Conservation (phyloP, 2,797 vertebrate species). For the Apogon hyalosoma region DNA sequence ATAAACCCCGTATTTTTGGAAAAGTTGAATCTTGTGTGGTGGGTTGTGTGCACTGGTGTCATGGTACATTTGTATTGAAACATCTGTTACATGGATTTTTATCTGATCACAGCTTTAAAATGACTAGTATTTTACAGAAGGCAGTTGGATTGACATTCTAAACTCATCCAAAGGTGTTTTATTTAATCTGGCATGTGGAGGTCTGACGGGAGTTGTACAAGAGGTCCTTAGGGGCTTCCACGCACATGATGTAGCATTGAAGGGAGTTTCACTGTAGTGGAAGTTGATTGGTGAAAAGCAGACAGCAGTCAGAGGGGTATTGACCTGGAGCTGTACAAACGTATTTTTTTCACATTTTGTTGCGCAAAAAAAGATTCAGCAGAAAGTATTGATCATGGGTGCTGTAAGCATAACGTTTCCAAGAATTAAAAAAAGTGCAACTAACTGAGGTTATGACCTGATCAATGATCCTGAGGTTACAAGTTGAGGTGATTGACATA, state of each 20-base stretch:
- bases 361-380: constrained; percentile 64
- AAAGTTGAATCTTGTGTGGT: constrained; percentile 65
- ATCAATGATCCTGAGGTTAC: constrained; percentile 40
- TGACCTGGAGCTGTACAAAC: constrained; percentile 79
- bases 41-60: constrained; percentile 34
- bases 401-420: constrained; percentile 52
- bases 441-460: constrained; percentile 34
- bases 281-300: constrained; percentile 74
- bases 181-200: no score
- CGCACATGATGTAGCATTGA: constrained; percentile 20
- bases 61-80: neutral
- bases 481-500: constrained; percentile 16
- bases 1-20: constrained; percentile 94
- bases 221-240: neutral
- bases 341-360: constrained; percentile 51
- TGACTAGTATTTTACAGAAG: no score
- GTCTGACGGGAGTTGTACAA: neutral
- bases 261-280: constrained; percentile 63
- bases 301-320: constrained; percentile 47
- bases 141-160: neutral
- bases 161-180: no score
- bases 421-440: constrained; percentile 48
- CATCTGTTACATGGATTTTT: no score
- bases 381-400: constrained; percentile 60
- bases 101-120: no score